Base-by-base conservation (phyloP, 2,797 vertebrate species). In the Linurgus olivaceus region DNA sequence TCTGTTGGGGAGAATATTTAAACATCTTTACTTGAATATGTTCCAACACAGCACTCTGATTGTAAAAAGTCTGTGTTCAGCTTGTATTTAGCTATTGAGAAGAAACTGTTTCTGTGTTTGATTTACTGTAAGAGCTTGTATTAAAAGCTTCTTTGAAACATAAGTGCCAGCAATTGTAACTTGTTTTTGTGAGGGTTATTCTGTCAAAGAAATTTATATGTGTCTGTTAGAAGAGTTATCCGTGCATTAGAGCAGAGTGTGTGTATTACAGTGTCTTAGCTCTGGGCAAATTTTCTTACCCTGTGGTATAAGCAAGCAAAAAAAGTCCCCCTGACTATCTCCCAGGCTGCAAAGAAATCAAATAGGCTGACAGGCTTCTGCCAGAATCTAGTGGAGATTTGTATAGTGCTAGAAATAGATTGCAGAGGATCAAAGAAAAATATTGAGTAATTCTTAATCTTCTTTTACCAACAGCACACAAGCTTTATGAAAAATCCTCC, bases 371-470 rank as follows among this genome's bases (percentile, higher is more conserved):
- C 71, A 74, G 52, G 52, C 16, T 90, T 86, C 82, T 94, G 50
- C 14, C n/a, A 75, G 37, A 67, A 71, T 66, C 59, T 77, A 50
- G 26, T 29, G n/a, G 33, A 87, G 81, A 54, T 80, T 74, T 88
- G 17, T 54, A 5, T 44, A 47, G 35, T 75, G 51, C 38, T 74
- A 68, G 78, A 72, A 67, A 47, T 16, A 85, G 48, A 89, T 63
- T 89, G 81, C 45, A 85, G 55, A 59, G 42, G 65, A 94, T 94
- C 75, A 86, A 90, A 93, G 50, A 31, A 91, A 90, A 94, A 54
- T 80, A 40, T 0, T 23, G 26, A 82, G 38, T 67, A 71, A 57
- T 88, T 65, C 38, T 74, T 95, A 93, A 91, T 93, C 89, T 86
- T 84, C 68, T 72, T 67, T 82, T 59, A 79, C 12, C 42, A 75